Base-by-base conservation (phyloP, 2,113 vertebrate genomes). In the Scopus umbretta region DNA sequence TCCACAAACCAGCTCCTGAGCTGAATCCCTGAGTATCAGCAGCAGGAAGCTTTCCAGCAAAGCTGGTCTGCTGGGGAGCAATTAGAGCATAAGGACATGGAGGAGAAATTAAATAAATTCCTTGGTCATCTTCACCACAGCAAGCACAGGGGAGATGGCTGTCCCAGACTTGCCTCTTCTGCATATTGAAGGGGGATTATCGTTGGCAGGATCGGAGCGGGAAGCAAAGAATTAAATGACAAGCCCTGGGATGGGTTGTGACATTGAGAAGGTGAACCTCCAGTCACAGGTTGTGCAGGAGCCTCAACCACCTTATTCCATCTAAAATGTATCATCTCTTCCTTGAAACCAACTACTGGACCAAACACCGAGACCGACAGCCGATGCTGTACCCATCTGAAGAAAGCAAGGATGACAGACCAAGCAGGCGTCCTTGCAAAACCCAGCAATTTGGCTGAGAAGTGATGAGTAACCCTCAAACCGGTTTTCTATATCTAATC, bases 61-160 rank as follows among this genome's bases (percentile, higher is more conserved):
- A 65, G 12, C 74, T 3, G 63, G 90, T 93, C 93, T 94, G 62
- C 90, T 52, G 85, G 92, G 93, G 84, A 93, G 81, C 85, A 96
- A 96, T 96, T 88, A 94, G 92, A 82, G 87, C 5, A 2, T 2
- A 16, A 95, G 90, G 93, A 93, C 58, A 6, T 2, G 58, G 79
- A 90, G 78, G 66, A 82, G 87, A 94, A 82, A 73, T 47, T 15
- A 23, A 82, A 91, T 92, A 9, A 61, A 49, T 68, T 82, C 87
- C 36, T 8, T 58, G 53, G 62, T 59, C 81, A 30, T 19, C 61
- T 13, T 55, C 36, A 14, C 55, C 55, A 5, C 38, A 3, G 91
- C 36, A 16, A 72, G 42, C 86, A 27, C 1, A 0, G 63, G 53
- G 78, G 90, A 84, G 22, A 55, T 1, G 0, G 32, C n/a, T 4